Base-by-base conservation (phyloP, 2,888 invertebrate species). In the Hedya salicella region DNA sequence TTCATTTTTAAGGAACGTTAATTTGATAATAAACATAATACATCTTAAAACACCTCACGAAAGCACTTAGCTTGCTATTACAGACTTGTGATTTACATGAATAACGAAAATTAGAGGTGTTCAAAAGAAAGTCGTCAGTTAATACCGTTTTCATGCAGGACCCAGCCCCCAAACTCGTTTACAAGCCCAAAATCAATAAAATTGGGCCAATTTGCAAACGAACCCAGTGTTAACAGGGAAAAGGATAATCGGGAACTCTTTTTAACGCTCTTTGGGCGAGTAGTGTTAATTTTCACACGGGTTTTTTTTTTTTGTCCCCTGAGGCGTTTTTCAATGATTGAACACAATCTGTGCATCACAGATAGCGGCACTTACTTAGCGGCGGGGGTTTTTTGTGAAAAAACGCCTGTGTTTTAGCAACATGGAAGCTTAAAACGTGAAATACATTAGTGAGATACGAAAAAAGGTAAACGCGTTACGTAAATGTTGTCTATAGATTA, bases 261-360 rank as follows among this genome's bases (percentile, higher is more conserved):
- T 67, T 54, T 56, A 36, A 25, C 66, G 62, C 66, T 71, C 69
- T 63, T 67, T 61, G 64, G 61, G 50, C 46, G 71, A 72, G 61
- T 81, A 80, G 75, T 80, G 83, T 85, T 82, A 80, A 84, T 86
- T 82, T 86, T 87, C 83, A 86, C 87, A 82, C 83, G 76, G 75
- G 71, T 56, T 70, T 80, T 81, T 82, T 85, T 81, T 82, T 80
- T 76, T 68, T 69, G 71, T 77, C 80, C 80, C 80, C 70, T 13
- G 75, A 71, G 81, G 74, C 73, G 68, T 72, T 70, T 71, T 71
- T 75, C 64, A 40, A 82, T 87, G 85, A 89, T 89, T 87, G 82
- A 87, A 86, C 78, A 81, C 83, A 81, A 80, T 75, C 78, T 75
- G 76, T 71, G 73, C 71, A 73, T 67, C 74, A 71, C 78, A 80